phyloP scores from a whole-genome alignment of 2,113 vertebrate species.

The Rhegmatorhina hoffmannsi region DNA sequence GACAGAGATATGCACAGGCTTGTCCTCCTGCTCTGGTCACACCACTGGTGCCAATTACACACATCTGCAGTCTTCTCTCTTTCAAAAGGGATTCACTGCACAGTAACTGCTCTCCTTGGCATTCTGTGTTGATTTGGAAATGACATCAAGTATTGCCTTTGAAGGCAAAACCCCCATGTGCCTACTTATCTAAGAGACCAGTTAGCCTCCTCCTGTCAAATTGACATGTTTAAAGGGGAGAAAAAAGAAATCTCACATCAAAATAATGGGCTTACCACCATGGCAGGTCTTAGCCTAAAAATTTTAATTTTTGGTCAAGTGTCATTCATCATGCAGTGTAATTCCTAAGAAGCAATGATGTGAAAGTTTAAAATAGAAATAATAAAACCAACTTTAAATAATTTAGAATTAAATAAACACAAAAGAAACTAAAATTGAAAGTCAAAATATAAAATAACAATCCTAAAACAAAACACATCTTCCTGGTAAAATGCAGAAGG shows the following conservation, averaged over 20 bases:
- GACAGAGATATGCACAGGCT: fast-evolving
- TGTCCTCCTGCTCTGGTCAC: not conserved
- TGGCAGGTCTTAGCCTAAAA: not conserved
- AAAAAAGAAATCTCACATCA: not conserved
- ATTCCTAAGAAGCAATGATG: not conserved
- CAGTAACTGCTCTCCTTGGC: not conserved
- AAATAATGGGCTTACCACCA: not conserved
- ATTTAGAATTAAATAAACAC: not conserved
- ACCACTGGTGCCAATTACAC: not conserved
- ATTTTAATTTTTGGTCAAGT: not conserved
- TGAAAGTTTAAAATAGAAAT: not conserved
- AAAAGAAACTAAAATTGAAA: not conserved
- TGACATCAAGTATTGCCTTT: not conserved
- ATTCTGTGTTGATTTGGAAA: not conserved
- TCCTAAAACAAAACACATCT: not conserved
- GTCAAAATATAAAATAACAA: not conserved
- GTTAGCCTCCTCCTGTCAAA: constrained; percentile 9
- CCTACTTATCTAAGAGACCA: not conserved
- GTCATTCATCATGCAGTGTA: not conserved
- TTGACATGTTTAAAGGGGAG: not conserved
- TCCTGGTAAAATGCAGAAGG: not conserved
- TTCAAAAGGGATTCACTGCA: not conserved
- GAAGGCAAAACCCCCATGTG: not conserved
- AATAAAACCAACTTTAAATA: not conserved
- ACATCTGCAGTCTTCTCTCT: no score